Evolutionary conservation across 2,797 vertebrate genomes (phyloP), one percentile per base, ranked within the genome.

Genomic region (Pempheris klunzingeri): DNA sequence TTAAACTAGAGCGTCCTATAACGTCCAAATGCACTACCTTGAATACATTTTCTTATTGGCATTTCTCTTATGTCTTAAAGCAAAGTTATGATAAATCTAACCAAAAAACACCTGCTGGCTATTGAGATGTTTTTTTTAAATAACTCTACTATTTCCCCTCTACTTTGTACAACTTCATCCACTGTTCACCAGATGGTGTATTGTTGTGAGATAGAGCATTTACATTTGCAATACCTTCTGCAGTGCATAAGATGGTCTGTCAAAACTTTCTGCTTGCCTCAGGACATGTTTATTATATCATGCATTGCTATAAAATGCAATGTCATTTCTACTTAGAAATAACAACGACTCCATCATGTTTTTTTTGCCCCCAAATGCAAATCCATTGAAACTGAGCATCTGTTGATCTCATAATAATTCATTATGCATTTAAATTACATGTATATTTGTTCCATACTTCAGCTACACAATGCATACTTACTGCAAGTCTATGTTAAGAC

Each of bases 111-210:
- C 78, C 62, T 81, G 52, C 38, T 71, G 43, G 53, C 46, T 39
- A 77, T 52, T 60, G 24, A 26, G 17, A 41, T 17, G 64, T 77
- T 28, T n/a, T 30, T 61, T 49, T 36, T 46, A 52, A 68, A 78
- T 50, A 71, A 67, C 59, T 43, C 46, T 13, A 70, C 85, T 63
- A 71, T 77, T 75, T 80, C 34, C 30, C 46, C 36, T 79, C n/a
- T 44, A 44, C 61, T 60, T 81, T 53, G 70, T 32, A 46, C 71
- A 47, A 47, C 26, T 63, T 38, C 4, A 22, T 71, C 65, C 68
- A 74, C 54, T 50, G 53, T 78, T 85, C 62, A 59, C 30, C 83
- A 88, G 74, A 83, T 85, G 81, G 82, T 67, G 69, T 28, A 55
- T 72, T 78, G 71, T 76, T 81, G 50, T 28, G 50, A 64, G 62